Base-by-base conservation (phyloP, 2,797 vertebrate species). In the Carcharodon carcharias region DNA sequence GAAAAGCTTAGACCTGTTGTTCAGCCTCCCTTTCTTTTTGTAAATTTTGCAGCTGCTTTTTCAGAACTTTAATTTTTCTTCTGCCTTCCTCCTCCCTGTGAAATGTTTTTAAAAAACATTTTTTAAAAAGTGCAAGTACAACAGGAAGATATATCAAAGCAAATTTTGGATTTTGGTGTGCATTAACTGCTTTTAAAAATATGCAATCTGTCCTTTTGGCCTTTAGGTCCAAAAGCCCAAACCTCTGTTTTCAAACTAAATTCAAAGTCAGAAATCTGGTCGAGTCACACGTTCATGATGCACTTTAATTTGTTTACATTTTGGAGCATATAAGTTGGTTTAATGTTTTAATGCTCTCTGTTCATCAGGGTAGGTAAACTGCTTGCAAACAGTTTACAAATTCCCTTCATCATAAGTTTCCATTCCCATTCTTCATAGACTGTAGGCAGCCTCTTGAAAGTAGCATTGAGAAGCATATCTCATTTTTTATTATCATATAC, bases 31-130 rank as follows among this genome's bases (percentile, higher is more conserved):
- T 97, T 96, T 98, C 97, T 96, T 97, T 98, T 97, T 97, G 97
- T 96, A 98, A 96, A 94, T 98, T 97, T 40, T 97, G 95, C 77
- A 98, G 73, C 96, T 98, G 97, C 97, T 97, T 98, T 96, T 97
- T 97, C 50, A 99, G 97, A 96, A 89, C 96, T 97, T 97, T 97
- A 96, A 97, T 97, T 97, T 97, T 97, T 93, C 97, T 97, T 93
- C 97, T 97, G 96, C 97, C 97, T 96, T 97, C 97, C 97, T 98
- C 98, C 87, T 98, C 98, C 97, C 98, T 98, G 96, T 91, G 97
- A 96, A 96, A 97, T 96, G 96, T 31, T 40, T 71, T 56, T 56
- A 23, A 61, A 61, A 54, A 91, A 91, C 45, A 58, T 58, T 58
- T 58, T 58, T 67, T 16, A 18, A 67, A 45, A 61, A 31, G 18